Evolutionary conservation across 2,113 vertebrate genomes (phyloP), one percentile per base, ranked within the genome.

Genomic region (Tychaedon coryphoeus): DNA sequence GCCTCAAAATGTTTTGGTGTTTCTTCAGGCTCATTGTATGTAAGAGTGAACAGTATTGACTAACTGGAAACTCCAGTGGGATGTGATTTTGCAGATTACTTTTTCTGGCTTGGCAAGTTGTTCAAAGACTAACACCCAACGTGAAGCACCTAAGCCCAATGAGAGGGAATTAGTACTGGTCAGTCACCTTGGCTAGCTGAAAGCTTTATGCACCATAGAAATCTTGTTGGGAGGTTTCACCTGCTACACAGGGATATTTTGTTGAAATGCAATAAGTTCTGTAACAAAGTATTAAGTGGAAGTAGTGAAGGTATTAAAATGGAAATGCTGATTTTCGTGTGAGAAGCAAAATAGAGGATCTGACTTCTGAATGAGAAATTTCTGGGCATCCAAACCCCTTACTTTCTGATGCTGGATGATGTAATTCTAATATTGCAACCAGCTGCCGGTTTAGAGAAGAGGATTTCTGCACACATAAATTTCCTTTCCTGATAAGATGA

Each of bases 41-140:
- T 76, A 62, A 69, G 58, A 86, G 74, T 65, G 77, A 80, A 58
- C 42, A 20, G 9, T 74, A 89, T 25, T 94, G 75, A 82, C 47
- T 72, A 78, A 86, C 93, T 85, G 77, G 94, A 93, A 95, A 94
- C 53, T 84, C 76, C 76, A 72, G 73, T 82, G 48, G 45, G 53
- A 88, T 89, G 20, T 64, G 66, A 79, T 91, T 48, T 78, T 81
- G 70, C 61, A 81, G 93, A 81, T 81, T 61, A 45, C 23, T 77
- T 85, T 90, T 92, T 91, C 93, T 92, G 89, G 80, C 80, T 78
- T 71, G 86, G 34, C 42, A 73, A 75, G 80, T 85, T 93, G 80
- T 95, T 87, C 31, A 81, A 91, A 79, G 76, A 74, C 70, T 87
- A 50, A 57, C 40, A 69, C 14, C 23, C 77, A 67, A n/a, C 16